Conservation (phyloP, 2,797 vertebrate species). For the Ispidina picta region DNA sequence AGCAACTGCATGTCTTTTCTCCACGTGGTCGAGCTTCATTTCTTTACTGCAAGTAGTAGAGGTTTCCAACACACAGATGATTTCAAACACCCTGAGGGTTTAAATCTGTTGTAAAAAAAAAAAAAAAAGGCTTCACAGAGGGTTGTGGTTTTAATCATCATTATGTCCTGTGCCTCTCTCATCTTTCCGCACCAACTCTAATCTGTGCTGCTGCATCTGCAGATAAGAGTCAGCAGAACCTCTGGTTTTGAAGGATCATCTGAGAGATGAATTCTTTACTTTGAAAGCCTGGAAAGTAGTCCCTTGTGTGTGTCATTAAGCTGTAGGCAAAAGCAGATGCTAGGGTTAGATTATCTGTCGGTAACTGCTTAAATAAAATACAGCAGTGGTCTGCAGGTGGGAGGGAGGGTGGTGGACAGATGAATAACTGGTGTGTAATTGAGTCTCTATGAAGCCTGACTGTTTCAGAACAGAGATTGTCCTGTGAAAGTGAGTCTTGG, state of each 20-base stretch:
- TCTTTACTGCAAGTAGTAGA: neutral
- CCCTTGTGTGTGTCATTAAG: neutral
- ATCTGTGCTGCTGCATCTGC: neutral
- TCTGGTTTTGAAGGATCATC: neutral
- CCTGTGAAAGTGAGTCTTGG: rapidly evolving
- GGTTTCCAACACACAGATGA: neutral
- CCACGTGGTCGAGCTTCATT: rapidly evolving
- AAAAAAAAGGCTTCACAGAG: neutral
- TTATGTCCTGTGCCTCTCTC: neutral
- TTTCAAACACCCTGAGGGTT: neutral
- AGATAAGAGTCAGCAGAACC: conserved; percentile 25
- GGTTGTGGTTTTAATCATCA: neutral
- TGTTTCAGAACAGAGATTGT: neutral
- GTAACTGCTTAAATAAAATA: neutral
- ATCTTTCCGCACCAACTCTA: conserved; percentile 6
- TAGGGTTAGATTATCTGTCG: neutral
- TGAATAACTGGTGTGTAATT: rapidly evolving
- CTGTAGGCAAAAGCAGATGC: conserved; percentile 19
- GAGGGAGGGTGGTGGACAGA: neutral
- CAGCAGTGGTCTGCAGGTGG: neutral
- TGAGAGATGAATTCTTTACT: conserved; percentile 1
- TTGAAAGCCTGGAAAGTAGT: neutral
- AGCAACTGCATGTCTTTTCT: neutral
- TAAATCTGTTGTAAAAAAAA: neutral
- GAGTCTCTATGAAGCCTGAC: neutral